Evolutionary conservation across 1,140 invertebrate genomes (phyloP).

Genomic region (Lepidostoma basale): DNA sequence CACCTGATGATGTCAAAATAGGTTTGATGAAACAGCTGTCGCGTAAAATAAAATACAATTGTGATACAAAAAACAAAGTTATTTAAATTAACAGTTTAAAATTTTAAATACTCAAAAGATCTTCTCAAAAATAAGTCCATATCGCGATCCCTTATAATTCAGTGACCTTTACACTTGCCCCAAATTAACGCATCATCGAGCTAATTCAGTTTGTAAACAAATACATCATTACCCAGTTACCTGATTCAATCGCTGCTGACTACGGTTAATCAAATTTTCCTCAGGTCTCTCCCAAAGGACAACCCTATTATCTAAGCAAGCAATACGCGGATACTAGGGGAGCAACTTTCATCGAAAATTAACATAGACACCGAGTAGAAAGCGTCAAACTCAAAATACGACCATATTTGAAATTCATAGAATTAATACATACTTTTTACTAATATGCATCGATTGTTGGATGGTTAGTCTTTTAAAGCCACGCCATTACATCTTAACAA

Average conservation of each 20-base stretch:
- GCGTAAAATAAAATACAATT: too few species aligned
- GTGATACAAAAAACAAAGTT: too few species aligned
- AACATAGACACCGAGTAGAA: not conserved
- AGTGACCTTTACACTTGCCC: not conserved
- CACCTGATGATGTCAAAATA: too few species aligned
- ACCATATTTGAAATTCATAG: too few species aligned
- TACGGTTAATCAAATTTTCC: slow-evolving; percentile 18
- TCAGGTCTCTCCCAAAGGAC: not conserved
- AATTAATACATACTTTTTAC: too few species aligned
- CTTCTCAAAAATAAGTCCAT: too few species aligned
- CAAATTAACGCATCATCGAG: not conserved
- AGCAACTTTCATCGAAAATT: not conserved
- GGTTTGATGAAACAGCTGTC: too few species aligned
- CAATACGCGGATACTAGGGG: not conserved
- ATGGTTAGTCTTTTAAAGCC: too few species aligned
- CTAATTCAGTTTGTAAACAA: slow-evolving; percentile 21
- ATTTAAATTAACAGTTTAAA: too few species aligned
- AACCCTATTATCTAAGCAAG: slow-evolving; percentile 16
- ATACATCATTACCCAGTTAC: slow-evolving; percentile 28
- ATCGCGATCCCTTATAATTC: too few species aligned
- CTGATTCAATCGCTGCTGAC: slow-evolving; percentile 25
- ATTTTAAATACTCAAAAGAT: too few species aligned
- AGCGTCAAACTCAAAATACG: not conserved
- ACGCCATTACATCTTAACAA: slow-evolving; percentile 35
- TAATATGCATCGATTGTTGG: too few species aligned